Base-by-base conservation (phyloP, 2,888 invertebrate genomes). In the Pemphredon lugubris region DNA sequence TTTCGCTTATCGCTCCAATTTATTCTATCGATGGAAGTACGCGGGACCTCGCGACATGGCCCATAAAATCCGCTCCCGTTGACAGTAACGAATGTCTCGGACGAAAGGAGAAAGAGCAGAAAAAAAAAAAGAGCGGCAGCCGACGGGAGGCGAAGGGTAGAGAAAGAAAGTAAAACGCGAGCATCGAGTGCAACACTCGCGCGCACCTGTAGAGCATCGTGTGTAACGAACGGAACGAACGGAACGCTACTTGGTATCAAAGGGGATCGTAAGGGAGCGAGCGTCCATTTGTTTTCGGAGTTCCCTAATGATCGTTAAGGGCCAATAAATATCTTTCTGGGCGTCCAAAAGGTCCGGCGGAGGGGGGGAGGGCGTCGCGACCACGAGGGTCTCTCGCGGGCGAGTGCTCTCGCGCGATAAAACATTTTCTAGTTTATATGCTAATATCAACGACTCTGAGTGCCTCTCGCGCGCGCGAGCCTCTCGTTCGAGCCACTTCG, bases 351-450 rank as follows among this genome's bases (percentile, higher is more conserved):
- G 53, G 30, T 37, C 21, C 34, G 11, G 13, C 32, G 21, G 30
- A 50, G 53, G 44, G 34, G n/a, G n/a, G n/a, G n/a, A 23, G n/a
- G 6, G 40, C 21, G 44, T 3, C 39, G 37, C 39, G 40, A 14
- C 42, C 45, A 6, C 13, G 20, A 40, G 53, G 42, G 50, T 34
- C 18, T 34, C 54, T 59, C 60, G 26, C 16, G 26, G 4, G 13
- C 16, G 50, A 3, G 32, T 7, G 11, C 16, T 9, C 18, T 55
- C 30, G 32, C 45, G 51, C 59, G 57, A 65, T 75, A 78, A 77
- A 68, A 78, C 59, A 65, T 66, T 78, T 72, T 78, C 65, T 54
- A 75, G 71, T 78, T 77, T 75, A 71, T 68, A 77, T 75, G 63
- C 71, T 75, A 77, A 71, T 77, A 57, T 68, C 75, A 42, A 30